Evolutionary conservation across 1,140 invertebrate species (phyloP).

Genomic region (Pogonomyrmex californicus): DNA sequence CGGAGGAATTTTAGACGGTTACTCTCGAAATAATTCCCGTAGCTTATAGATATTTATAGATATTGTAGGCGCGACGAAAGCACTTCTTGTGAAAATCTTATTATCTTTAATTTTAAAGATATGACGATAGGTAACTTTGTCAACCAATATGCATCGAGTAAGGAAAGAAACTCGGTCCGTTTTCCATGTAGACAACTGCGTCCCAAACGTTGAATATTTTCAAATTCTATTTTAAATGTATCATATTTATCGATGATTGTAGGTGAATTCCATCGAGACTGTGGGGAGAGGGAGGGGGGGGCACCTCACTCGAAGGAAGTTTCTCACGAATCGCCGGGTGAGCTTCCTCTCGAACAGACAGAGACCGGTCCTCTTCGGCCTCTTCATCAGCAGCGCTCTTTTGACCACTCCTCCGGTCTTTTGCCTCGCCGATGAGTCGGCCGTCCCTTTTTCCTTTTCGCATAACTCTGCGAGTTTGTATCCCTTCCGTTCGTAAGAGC

Average conservation of each 20-base stretch:
- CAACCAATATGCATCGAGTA: not conserved
- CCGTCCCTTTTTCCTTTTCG: slow-evolving; percentile 63
- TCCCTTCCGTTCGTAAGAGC: slow-evolving; percentile 50
- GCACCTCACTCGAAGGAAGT: slow-evolving; percentile 56
- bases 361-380: slow-evolving; percentile 56
- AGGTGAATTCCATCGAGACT: slow-evolving; percentile 13
- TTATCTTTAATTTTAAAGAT: not conserved
- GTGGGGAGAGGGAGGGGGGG: not conserved
- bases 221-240: not conserved
- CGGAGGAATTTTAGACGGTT: not conserved
- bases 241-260: not conserved
- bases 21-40: not conserved
- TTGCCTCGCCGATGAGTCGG: slow-evolving; percentile 29
- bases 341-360: slow-evolving; percentile 21
- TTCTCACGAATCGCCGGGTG: slow-evolving; percentile 71
- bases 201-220: not conserved
- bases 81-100: not conserved
- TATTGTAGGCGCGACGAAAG: not conserved
- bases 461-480: slow-evolving; percentile 71
- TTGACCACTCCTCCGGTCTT: slow-evolving; percentile 65
- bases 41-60: not conserved
- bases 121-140: not conserved
- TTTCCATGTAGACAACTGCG: not conserved
- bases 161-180: not conserved
- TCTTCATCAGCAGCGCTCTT: slow-evolving; percentile 16